These are phyloP conservation scores for Thera britannica DNA, from an alignment of 2,888 invertebrate genomes.

Conservation along the genomic window DNA sequence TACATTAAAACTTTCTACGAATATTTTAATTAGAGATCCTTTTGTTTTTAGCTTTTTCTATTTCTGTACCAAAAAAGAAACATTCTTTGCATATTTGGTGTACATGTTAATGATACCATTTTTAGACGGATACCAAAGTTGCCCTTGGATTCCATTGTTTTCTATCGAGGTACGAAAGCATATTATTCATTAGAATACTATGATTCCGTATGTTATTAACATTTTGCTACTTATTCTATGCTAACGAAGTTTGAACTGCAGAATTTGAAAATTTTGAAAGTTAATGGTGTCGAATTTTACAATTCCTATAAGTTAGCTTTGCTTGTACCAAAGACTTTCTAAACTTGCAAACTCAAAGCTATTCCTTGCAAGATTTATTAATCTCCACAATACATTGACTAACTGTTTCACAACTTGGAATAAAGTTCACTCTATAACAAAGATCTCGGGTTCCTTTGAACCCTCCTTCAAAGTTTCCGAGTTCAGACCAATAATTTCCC, in stretches of 20 bases:
- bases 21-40: too few relatives aligned
- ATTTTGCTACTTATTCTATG: neutral
- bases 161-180: too few relatives aligned
- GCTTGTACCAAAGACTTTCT: neutral
- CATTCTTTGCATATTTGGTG: too few relatives aligned
- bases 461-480: constrained; percentile 57
- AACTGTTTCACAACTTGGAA: constrained; percentile 46
- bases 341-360: neutral
- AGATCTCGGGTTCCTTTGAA: constrained; percentile 49
- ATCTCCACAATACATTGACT: constrained; percentile 46
- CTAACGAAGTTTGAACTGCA: neutral
- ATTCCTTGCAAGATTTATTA: constrained; percentile 37
- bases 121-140: too few relatives aligned
- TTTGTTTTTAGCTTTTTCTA: too few relatives aligned
- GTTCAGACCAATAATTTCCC: constrained; percentile 65
- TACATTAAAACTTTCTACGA: too few relatives aligned
- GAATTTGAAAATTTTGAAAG: neutral
- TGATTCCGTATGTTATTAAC: too few relatives aligned
- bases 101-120: too few relatives aligned
- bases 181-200: too few relatives aligned
- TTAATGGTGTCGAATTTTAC: neutral
- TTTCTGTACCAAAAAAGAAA: too few relatives aligned
- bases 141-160: too few relatives aligned
- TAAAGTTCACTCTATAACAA: constrained; percentile 56
- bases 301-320: neutral